Evolutionary conservation across 1,140 invertebrate species (phyloP).

Genomic region (Brachionus rotundiformis): DNA sequence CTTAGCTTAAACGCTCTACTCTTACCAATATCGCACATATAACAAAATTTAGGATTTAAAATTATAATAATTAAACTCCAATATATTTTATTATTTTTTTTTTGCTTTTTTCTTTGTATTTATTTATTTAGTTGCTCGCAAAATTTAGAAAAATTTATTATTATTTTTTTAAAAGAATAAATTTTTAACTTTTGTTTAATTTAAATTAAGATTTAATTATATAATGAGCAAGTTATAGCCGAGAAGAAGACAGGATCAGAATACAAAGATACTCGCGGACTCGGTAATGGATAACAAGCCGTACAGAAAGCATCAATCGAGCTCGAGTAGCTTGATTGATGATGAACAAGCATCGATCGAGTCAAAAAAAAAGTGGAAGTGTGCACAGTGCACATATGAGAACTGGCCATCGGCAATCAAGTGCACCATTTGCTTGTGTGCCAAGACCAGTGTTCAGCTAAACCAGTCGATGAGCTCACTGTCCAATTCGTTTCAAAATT

Average conservation of each 20-base stretch:
- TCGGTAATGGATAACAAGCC: background rate
- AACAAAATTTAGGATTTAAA: constrained; percentile 39
- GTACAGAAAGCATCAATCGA: constrained; percentile 30
- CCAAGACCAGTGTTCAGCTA: background rate
- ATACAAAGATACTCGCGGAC: background rate
- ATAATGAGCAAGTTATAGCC: background rate
- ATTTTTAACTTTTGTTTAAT: background rate
- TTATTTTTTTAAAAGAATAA: background rate
- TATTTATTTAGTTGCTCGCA: constrained; percentile 23
- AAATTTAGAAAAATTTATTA: background rate
- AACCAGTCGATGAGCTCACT: background rate
- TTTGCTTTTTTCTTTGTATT: constrained; percentile 13
- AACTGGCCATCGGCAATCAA: constrained; percentile 86
- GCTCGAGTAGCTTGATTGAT: constrained; percentile 28
- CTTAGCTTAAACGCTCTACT: background rate
- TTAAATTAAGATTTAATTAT: background rate
- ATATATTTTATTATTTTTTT: background rate
- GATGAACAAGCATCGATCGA: background rate
- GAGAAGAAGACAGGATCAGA: background rate
- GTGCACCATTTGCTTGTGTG: constrained; percentile 78
- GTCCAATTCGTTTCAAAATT: constrained; percentile 31
- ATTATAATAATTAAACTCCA: constrained; percentile 46
- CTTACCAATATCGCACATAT: constrained; percentile 17
- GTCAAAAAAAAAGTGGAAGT: constrained; percentile 72
- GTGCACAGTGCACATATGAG: constrained; percentile 84